These are phyloP conservation scores for Coenobita brevimanus DNA, from an alignment of 1,140 invertebrate species.

Conservation along the genomic window DNA sequence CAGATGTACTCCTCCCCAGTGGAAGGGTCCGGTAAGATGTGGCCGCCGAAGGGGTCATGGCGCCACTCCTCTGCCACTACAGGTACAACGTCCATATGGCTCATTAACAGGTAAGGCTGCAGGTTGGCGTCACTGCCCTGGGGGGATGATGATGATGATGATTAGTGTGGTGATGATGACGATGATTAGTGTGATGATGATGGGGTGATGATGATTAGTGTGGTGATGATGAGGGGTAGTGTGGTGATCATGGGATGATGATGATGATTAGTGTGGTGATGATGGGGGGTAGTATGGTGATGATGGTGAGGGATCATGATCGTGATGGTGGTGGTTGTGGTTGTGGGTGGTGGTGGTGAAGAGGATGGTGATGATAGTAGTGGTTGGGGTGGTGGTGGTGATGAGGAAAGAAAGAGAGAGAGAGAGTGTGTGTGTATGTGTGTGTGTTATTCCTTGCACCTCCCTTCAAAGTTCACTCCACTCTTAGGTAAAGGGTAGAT, in stretches of 20 bases:
- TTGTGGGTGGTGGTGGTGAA: too few relatives aligned
- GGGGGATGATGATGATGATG: background rate
- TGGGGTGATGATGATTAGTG: background rate
- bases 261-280: background rate
- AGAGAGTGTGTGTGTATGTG: too few relatives aligned
- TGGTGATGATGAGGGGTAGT: background rate
- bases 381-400: too few relatives aligned
- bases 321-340: too few relatives aligned
- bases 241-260: background rate
- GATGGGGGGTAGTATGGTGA: too few relatives aligned
- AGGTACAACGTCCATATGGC: constrained; percentile 79
- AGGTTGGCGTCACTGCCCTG: constrained; percentile 71
- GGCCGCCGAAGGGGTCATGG: constrained; percentile 76
- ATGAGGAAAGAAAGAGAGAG: too few relatives aligned
- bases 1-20: constrained; percentile 74
- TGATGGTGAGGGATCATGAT: too few relatives aligned
- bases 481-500: too few relatives aligned
- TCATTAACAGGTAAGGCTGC: constrained; percentile 76
- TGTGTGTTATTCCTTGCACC: too few relatives aligned
- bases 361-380: too few relatives aligned
- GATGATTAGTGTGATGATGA: background rate
- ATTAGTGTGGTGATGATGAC: background rate
- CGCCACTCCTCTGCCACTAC: constrained; percentile 75
- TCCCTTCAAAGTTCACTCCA: too few relatives aligned
- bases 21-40: constrained; percentile 73